Evolutionary conservation across 2,888 invertebrate genomes (phyloP).

Genomic region (Dicyrtomina minuta): DNA sequence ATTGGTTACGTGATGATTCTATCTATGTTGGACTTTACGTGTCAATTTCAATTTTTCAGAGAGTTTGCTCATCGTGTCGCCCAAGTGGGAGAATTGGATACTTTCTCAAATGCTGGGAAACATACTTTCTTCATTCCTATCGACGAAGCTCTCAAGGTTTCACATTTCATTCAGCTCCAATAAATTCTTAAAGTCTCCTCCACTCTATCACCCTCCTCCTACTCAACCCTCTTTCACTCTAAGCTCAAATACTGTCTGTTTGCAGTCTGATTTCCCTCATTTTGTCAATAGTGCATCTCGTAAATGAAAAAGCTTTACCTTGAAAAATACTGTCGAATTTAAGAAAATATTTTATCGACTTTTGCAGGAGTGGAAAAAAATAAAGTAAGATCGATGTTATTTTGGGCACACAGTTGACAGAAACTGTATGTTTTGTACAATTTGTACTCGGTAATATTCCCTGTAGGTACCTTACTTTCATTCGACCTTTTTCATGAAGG

Average conservation of each 20-base stretch:
- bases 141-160: constrained; percentile 84
- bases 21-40: constrained; percentile 19
- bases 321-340: background rate
- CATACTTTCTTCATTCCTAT: constrained; percentile 89
- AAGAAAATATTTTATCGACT: background rate
- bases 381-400: too few relatives aligned
- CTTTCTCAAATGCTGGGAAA: constrained; percentile 74
- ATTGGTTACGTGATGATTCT: constrained; percentile 12
- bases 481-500: too few relatives aligned
- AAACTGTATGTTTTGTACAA: too few relatives aligned
- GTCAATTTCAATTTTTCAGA: constrained; percentile 37
- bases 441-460: too few relatives aligned
- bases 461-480: too few relatives aligned
- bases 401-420: too few relatives aligned
- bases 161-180: constrained; percentile 21
- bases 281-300: too few relatives aligned
- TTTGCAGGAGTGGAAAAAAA: too few relatives aligned
- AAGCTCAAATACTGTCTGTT: background rate
- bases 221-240: background rate
- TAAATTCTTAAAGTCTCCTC: too few relatives aligned
- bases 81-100: constrained; percentile 70
- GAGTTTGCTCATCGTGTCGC: constrained; percentile 66
- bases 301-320: background rate
- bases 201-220: background rate
- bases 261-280: background rate